Conservation (phyloP, 1,140 invertebrate genomes). For the Coptotermes formosanus region DNA sequence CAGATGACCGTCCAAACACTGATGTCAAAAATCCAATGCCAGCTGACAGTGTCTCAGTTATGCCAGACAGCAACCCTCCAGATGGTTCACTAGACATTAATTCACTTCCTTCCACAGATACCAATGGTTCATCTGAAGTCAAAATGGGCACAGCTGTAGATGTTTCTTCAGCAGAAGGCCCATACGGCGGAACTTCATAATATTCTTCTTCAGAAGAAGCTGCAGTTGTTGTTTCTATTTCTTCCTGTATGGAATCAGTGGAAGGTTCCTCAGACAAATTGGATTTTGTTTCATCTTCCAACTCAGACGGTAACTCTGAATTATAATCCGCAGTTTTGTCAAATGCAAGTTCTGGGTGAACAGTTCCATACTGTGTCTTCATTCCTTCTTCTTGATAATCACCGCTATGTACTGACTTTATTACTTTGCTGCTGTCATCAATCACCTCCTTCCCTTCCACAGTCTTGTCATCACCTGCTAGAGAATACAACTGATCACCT, state of each 20-base stretch:
- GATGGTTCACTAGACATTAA: neutral
- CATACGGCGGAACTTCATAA: neutral
- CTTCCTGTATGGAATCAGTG: neutral
- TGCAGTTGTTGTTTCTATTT: constrained; percentile 21
- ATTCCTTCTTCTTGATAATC: neutral
- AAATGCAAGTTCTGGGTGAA: neutral
- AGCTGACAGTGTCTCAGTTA: neutral
- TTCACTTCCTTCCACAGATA: neutral
- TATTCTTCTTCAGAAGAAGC: neutral
- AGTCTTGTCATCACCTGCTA: neutral
- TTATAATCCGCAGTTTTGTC: too few species aligned
- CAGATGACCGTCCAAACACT: neutral
- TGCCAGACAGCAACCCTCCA: neutral
- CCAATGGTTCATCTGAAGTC: neutral
- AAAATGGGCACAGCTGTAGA: neutral
- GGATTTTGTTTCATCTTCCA: too few species aligned
- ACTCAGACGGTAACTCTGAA: neutral
- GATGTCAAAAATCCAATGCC: neutral
- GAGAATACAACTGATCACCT: neutral
- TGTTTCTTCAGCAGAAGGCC: neutral
- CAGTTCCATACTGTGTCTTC: neutral
- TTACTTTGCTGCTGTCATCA: neutral
- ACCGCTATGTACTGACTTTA: neutral
- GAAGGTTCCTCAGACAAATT: too few species aligned
- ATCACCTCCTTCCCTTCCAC: neutral